These are phyloP conservation scores for Phymastichus coffea DNA, from an alignment of 1,140 invertebrate genomes.

Conservation along the genomic window DNA sequence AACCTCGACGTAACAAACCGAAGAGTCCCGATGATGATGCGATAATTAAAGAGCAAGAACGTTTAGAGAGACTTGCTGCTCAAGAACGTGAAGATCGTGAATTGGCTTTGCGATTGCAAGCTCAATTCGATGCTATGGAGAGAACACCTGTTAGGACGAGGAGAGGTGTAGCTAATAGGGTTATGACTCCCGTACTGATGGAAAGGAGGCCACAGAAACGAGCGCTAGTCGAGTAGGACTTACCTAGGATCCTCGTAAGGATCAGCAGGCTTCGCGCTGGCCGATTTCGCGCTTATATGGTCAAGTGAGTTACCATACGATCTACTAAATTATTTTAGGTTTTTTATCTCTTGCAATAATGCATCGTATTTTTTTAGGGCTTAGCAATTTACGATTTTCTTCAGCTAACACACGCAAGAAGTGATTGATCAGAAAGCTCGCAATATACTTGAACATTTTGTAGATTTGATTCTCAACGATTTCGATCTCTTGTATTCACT, in stretches of 20 bases:
- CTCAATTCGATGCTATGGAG: conserved; percentile 48
- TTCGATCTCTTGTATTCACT: too few relatives aligned
- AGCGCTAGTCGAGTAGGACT: not conserved
- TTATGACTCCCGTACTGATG: not conserved
- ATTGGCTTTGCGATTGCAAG: conserved; percentile 45
- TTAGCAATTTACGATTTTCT: too few relatives aligned
- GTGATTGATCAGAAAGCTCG: too few relatives aligned
- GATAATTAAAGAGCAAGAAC: conserved; percentile 43
- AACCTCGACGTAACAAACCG: conserved; percentile 3
- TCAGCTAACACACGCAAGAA: too few relatives aligned
- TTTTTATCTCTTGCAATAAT: too few relatives aligned
- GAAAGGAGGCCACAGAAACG: conserved; percentile 11
- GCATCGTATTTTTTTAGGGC: too few relatives aligned
- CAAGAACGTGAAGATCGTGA: conserved; percentile 52
- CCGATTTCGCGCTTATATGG: not conserved
- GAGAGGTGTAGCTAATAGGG: conserved; percentile 27
- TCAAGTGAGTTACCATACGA: too few relatives aligned
- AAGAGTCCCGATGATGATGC: conserved; percentile 30
- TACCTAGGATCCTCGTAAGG: not conserved
- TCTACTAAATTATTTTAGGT: too few relatives aligned
- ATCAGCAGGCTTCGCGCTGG: not conserved
- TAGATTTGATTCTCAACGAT: too few relatives aligned
- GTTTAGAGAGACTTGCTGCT: conserved; percentile 43
- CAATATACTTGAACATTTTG: too few relatives aligned
- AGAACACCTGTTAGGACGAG: conserved; percentile 46